A percentile compares a stretch with the other conserved stretches of the same genome.
These are phyloP conservation scores for Mimachlamys varia DNA, from an alignment of 2,888 invertebrate genomes.

Conservation along the genomic window DNA sequence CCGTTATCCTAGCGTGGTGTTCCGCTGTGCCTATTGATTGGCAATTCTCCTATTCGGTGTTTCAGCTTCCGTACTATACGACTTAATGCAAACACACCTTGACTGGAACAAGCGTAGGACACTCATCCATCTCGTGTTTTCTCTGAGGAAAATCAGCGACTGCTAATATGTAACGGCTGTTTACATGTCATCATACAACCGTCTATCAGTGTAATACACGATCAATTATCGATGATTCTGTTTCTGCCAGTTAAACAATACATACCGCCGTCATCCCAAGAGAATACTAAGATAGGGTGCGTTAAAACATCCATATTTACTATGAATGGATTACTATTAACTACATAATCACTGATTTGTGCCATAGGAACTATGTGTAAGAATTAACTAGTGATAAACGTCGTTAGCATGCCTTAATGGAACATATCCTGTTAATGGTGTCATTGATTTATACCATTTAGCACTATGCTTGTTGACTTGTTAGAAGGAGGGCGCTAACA, in stretches of 20 bases:
- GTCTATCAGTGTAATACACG: not conserved
- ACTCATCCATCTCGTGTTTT: not conserved
- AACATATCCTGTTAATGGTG: not conserved
- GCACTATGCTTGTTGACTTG: not conserved
- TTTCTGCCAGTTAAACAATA: not conserved
- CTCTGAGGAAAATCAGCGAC: not conserved
- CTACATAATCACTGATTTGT: not conserved
- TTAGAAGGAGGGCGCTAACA: not conserved
- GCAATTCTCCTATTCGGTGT: not conserved
- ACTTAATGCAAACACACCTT: not conserved
- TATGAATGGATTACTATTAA: not conserved
- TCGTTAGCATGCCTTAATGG: not conserved
- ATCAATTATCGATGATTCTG: not conserved
- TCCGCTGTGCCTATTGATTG: not conserved
- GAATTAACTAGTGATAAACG: not conserved
- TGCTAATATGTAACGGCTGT: not conserved
- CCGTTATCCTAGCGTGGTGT: not conserved
- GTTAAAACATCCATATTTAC: not conserved
- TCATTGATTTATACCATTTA: not conserved
- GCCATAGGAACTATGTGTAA: not conserved
- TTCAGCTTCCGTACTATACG: not conserved
- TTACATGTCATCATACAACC: not conserved
- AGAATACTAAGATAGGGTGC: not conserved
- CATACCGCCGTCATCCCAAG: not conserved
- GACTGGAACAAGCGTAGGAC: not conserved